A percentile compares a stretch with the other conserved stretches of the same genome.
phyloP scores from a whole-genome alignment of 2,113 vertebrate species.

The Malaclemys terrapin region DNA sequence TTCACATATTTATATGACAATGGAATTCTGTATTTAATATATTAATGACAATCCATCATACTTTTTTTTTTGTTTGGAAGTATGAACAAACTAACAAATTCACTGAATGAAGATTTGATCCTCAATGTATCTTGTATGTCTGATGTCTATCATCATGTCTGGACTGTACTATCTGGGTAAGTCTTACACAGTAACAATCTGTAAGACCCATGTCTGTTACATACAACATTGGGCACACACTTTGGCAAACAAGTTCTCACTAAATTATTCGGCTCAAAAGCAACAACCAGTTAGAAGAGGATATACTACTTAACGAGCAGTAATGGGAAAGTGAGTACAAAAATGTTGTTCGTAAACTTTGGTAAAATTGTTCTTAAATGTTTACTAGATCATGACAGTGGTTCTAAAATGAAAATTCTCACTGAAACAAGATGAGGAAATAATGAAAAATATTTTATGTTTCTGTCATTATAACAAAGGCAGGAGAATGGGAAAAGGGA shows the following conservation, averaged over 20 bases:
- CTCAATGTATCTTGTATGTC: neutral
- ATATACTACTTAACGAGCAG: neutral
- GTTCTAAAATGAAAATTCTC: neutral
- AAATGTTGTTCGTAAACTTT: neutral
- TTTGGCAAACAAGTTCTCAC: neutral
- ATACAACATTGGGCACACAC: neutral
- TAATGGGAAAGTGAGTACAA: neutral
- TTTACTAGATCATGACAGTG: neutral
- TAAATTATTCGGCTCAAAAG: neutral
- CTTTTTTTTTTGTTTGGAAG: too few species aligned
- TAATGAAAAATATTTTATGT: neutral
- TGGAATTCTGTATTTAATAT: neutral
- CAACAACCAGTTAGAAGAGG: neutral
- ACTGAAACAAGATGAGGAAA: neutral
- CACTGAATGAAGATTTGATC: neutral
- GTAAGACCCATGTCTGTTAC: neutral
- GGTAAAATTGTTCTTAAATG: neutral
- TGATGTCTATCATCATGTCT: neutral
- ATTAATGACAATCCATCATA: neutral
- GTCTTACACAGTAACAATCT: rapidly evolving
- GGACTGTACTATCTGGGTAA: neutral
- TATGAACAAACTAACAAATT: neutral
- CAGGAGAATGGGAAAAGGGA: neutral
- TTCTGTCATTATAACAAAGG: neutral
- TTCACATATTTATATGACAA: neutral